Evolutionary conservation across 2,797 vertebrate genomes (phyloP).

Genomic region (Scomberomorus guttatus): DNA sequence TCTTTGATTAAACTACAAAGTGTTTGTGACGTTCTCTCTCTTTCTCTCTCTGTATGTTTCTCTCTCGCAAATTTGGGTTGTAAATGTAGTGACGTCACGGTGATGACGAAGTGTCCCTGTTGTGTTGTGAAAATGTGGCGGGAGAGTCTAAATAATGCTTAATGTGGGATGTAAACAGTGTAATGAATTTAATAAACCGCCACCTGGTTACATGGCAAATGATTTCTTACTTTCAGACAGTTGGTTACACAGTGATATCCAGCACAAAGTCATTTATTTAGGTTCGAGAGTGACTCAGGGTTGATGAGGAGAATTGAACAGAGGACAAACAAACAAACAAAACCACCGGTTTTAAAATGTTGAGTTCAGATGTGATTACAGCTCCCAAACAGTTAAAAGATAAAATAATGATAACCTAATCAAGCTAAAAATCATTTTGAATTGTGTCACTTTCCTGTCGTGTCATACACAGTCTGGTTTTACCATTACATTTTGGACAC

Average conservation of each 20-base stretch:
- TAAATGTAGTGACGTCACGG: slow-evolving; percentile 54
- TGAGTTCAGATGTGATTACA: background rate
- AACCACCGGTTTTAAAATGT: background rate
- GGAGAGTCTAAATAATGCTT: slow-evolving; percentile 50
- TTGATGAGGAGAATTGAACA: background rate
- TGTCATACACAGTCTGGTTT: background rate
- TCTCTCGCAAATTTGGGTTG: slow-evolving; percentile 27
- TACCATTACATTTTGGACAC: background rate
- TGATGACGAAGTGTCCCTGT: slow-evolving; percentile 34
- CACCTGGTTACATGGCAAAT: slow-evolving; percentile 39
- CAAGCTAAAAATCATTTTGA: background rate
- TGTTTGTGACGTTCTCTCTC: slow-evolving; percentile 49
- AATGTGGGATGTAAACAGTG: slow-evolving; percentile 68
- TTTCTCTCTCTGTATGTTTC: background rate
- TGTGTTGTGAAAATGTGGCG: slow-evolving; percentile 49
- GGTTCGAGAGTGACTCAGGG: background rate
- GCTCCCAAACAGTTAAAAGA: background rate
- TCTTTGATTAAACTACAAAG: slow-evolving; percentile 30
- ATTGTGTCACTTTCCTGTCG: background rate
- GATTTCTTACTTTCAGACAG: slow-evolving; percentile 16
- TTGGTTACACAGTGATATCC: background rate
- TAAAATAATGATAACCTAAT: background rate
- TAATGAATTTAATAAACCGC: slow-evolving; percentile 69
- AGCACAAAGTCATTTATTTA: background rate
- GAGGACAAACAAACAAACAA: background rate